Evolutionary conservation across 1,140 invertebrate species (phyloP).

Genomic region (Matsumurasca onukii): DNA sequence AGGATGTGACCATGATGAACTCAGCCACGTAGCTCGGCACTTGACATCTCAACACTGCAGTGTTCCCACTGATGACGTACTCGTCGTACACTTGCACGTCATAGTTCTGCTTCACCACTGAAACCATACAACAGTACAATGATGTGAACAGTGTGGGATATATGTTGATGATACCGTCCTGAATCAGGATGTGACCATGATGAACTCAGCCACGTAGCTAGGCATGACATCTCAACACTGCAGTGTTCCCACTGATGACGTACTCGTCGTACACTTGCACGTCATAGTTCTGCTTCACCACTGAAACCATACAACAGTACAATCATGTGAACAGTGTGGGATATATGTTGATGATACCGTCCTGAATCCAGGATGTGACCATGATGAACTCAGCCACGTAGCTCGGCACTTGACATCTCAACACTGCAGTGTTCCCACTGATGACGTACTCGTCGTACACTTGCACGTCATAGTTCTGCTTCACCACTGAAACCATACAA

Average conservation of each 20-base stretch:
- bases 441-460: conserved; percentile 88
- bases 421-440: conserved; percentile 80
- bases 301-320: conserved; percentile 54
- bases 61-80: conserved; percentile 85
- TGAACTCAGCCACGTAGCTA: conserved; percentile 82
- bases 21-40: conserved; percentile 85
- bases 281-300: conserved; percentile 82
- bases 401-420: conserved; percentile 83
- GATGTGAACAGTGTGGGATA: conserved; percentile 73
- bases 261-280: conserved; percentile 86
- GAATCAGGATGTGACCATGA: conserved; percentile 85
- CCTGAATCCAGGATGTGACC: conserved; percentile 86
- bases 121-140: too few relatives aligned
- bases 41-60: conserved; percentile 80
- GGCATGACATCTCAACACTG: conserved; percentile 85
- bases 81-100: conserved; percentile 86
- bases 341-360: conserved; percentile 77
- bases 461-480: conserved; percentile 82
- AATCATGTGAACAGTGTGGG: conserved; percentile 56
- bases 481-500: too few relatives aligned
- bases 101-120: conserved; percentile 85
- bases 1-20: conserved; percentile 84
- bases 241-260: conserved; percentile 84
- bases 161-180: conserved; percentile 77
- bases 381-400: conserved; percentile 86